phyloP scores from a whole-genome alignment of 2,113 vertebrate genomes.

The Carettochelys insculpta region DNA sequence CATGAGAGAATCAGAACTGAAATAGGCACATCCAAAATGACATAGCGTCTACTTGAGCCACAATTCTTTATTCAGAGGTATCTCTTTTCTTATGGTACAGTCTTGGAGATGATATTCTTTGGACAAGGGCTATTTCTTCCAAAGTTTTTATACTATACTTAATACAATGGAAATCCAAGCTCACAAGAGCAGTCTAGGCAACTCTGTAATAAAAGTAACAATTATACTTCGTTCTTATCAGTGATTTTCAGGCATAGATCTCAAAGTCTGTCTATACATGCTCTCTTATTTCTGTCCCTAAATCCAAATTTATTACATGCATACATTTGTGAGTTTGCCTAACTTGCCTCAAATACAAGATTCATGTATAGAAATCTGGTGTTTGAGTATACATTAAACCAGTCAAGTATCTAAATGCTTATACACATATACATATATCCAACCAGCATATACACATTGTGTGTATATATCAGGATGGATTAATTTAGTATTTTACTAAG shows the following conservation, averaged over 20 bases:
- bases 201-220: background rate
- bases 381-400: background rate
- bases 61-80: background rate
- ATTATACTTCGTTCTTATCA: background rate
- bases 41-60: background rate
- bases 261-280: background rate
- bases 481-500: too few relatives aligned
- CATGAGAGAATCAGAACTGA: background rate
- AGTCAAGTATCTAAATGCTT: background rate
- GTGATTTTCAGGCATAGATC: background rate
- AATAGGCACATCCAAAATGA: background rate
- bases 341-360: accelerated
- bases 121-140: background rate
- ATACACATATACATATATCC: background rate
- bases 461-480: too few relatives aligned
- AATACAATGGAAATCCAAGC: background rate
- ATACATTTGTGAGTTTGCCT: accelerated
- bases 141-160: background rate
- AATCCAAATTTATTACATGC: background rate
- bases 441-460: background rate
- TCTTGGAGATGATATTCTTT: background rate
- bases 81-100: background rate
- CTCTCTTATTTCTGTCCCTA: background rate
- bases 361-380: background rate
- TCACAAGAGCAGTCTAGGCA: background rate